phyloP scores from a whole-genome alignment of 2,797 vertebrate genomes.

The Monodelphis domestica region DNA sequence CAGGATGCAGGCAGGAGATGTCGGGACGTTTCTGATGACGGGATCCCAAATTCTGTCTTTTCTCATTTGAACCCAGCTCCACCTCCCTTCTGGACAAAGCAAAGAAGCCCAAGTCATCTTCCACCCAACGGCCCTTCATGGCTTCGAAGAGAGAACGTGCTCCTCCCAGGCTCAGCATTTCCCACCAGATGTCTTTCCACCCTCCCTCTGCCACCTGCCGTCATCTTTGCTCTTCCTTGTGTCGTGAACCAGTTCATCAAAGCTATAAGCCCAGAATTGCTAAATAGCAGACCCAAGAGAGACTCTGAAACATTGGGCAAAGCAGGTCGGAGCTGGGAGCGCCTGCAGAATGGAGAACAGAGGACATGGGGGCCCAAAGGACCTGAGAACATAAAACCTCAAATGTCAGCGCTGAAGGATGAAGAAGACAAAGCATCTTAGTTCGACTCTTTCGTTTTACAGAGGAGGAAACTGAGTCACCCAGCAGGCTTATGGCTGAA shows the following conservation, averaged over 20 bases:
- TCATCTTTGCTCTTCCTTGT: neutral
- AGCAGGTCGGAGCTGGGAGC: neutral
- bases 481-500: neutral
- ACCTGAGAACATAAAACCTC: neutral
- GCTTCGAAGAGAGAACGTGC: neutral
- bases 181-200: neutral
- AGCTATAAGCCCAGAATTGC: neutral
- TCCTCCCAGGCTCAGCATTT: neutral
- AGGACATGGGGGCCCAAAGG: neutral
- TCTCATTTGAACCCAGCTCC: neutral
- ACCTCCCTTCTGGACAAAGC: neutral
- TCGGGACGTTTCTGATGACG: neutral
- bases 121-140: neutral
- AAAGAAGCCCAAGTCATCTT: neutral
- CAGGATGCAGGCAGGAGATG: neutral
- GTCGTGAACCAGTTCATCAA: neutral
- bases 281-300: neutral
- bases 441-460: neutral
- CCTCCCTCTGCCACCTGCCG: fast-evolving
- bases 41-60: too few species aligned
- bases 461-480: neutral
- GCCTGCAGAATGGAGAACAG: too few species aligned
- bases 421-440: neutral
- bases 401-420: neutral
- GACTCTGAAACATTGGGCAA: neutral